These are phyloP conservation scores for Punctoribates punctum DNA, from an alignment of 2,888 invertebrate genomes.

Conservation along the genomic window DNA sequence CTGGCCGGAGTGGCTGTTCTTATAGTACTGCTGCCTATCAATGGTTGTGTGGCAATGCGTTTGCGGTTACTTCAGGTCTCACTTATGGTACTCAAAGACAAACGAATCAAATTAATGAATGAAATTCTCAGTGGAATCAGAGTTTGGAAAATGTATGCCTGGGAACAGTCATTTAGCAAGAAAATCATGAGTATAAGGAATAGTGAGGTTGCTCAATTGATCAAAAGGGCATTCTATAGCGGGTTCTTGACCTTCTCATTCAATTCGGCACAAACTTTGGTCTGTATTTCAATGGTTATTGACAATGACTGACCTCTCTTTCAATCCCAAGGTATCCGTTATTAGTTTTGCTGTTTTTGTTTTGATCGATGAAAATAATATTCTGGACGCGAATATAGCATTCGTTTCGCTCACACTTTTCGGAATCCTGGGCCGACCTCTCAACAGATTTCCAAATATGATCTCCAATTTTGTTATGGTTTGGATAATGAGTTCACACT, in stretches of 20 bases:
- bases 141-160: slow-evolving; percentile 84
- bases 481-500: neutral
- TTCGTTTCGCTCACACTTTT: slow-evolving; percentile 55
- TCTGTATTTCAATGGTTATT: too few species aligned
- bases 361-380: slow-evolving; percentile 35
- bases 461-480: slow-evolving; percentile 40
- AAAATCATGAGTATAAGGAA: slow-evolving; percentile 80
- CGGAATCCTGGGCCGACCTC: slow-evolving; percentile 52
- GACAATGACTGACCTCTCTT: too few species aligned
- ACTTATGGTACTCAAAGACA: slow-evolving; percentile 83
- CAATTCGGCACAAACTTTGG: slow-evolving; percentile 73
- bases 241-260: slow-evolving; percentile 89
- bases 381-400: slow-evolving; percentile 51
- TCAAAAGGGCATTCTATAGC: slow-evolving; percentile 79
- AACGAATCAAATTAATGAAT: slow-evolving; percentile 86
- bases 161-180: slow-evolving; percentile 87
- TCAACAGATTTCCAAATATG: slow-evolving; percentile 44
- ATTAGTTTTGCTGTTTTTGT: slow-evolving; percentile 42
- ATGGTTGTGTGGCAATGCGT: slow-evolving; percentile 50
- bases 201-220: slow-evolving; percentile 79
- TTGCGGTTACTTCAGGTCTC: slow-evolving; percentile 61
- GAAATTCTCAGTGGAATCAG: slow-evolving; percentile 89
- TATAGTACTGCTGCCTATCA: slow-evolving; percentile 55
- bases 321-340: slow-evolving; percentile 39
- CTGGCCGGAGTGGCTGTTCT: slow-evolving; percentile 58